Conservation (phyloP, 2,888 invertebrate species). For the Parelbella ahira region DNA sequence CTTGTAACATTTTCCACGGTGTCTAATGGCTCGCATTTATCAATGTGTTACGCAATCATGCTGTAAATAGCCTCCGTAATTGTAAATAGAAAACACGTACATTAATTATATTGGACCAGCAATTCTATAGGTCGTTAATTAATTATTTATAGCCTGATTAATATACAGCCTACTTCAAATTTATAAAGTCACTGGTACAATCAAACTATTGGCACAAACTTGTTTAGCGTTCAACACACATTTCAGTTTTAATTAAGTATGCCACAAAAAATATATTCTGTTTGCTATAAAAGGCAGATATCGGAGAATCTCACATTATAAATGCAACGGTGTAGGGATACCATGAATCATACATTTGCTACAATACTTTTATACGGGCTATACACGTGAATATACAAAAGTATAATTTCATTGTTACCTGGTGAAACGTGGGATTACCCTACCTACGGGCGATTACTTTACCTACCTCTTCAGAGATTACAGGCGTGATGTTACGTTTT, state of each 20-base stretch:
- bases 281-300: slow-evolving; percentile 5
- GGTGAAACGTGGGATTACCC: no score
- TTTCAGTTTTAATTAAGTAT: slow-evolving; percentile 69
- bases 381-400: no score
- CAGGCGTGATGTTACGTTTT: no score
- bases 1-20: slow-evolving; percentile 10
- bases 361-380: no score
- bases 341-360: not conserved
- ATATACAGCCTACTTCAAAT: not conserved
- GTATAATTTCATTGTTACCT: no score
- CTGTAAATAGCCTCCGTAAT: slow-evolving; percentile 14
- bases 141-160: slow-evolving; percentile 11
- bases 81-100: slow-evolving; percentile 6
- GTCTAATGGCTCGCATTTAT: slow-evolving; percentile 18
- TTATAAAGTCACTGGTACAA: slow-evolving; percentile 3
- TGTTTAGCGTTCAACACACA: slow-evolving; percentile 53
- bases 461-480: no score
- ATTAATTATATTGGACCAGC: not conserved
- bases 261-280: slow-evolving; percentile 51
- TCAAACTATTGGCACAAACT: slow-evolving; percentile 34
- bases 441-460: no score
- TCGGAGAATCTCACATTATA: slow-evolving; percentile 1
- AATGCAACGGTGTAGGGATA: slow-evolving; percentile 1
- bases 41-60: slow-evolving; percentile 11
- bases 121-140: not conserved